These are phyloP conservation scores for Mus caroli DNA, from an alignment of 2,797 vertebrate species.

Conservation along the genomic window DNA sequence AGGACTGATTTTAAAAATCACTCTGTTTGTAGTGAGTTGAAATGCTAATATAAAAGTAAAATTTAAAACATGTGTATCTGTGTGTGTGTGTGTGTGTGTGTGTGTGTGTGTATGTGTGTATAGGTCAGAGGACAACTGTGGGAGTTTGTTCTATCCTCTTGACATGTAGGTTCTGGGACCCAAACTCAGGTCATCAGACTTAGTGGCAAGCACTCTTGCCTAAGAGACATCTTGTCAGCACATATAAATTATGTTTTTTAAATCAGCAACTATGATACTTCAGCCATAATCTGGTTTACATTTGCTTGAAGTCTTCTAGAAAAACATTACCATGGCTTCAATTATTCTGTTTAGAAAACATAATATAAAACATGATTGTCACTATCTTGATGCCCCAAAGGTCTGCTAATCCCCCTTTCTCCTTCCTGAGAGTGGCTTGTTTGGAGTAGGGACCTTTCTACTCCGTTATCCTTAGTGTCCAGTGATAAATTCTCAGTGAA, in stretches of 20 bases:
- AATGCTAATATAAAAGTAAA: constrained; percentile 16
- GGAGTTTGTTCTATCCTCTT: not conserved
- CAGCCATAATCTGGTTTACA: not conserved
- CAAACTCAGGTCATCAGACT: not conserved
- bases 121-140: not conserved
- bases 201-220: not conserved
- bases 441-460: not conserved
- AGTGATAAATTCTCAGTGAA: not conserved
- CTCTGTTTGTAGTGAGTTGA: constrained; percentile 5
- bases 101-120: not conserved
- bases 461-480: not conserved
- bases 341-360: not conserved
- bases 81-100: not conserved
- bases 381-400: not conserved
- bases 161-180: not conserved
- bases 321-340: not conserved
- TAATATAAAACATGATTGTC: not conserved
- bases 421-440: not conserved
- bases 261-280: not conserved
- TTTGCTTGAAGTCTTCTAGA: not conserved
- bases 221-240: not conserved
- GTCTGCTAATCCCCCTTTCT: not conserved
- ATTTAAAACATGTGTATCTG: not conserved
- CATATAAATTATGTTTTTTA: constrained; percentile 19
- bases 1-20: not conserved